Evolutionary conservation across 2,888 invertebrate species (phyloP).

Genomic region (Cheilosia vulpina): DNA sequence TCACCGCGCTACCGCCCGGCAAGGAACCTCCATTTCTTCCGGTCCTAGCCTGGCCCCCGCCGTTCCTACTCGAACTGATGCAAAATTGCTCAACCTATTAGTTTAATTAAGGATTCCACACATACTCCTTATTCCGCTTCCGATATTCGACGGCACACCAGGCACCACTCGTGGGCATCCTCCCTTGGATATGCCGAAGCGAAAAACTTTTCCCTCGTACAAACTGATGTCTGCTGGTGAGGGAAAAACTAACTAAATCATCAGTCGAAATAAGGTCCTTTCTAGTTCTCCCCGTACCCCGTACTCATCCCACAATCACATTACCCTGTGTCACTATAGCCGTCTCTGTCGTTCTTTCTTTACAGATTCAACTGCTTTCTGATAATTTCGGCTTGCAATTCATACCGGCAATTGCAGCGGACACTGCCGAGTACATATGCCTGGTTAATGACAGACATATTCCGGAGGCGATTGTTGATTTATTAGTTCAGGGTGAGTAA

Average conservation of each 20-base stretch:
- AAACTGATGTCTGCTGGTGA: not conserved
- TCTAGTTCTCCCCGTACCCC: constrained; percentile 6
- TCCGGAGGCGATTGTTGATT: constrained; percentile 87
- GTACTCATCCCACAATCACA: constrained; percentile 37
- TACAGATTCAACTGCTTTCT: constrained; percentile 85
- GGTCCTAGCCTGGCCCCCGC: constrained; percentile 21
- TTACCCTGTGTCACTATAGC: constrained; percentile 23
- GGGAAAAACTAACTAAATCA: constrained; percentile 64
- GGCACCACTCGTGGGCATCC: constrained; percentile 45
- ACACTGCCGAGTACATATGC: constrained; percentile 88
- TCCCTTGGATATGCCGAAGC: constrained; percentile 57
- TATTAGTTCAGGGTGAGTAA: constrained; percentile 88
- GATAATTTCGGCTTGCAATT: constrained; percentile 87
- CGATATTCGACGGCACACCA: constrained; percentile 40
- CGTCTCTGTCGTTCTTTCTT: constrained; percentile 65
- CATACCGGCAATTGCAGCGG: constrained; percentile 86
- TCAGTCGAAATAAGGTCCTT: constrained; percentile 65
- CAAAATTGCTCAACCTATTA: constrained; percentile 71
- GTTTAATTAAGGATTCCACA: constrained; percentile 75
- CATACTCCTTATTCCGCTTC: constrained; percentile 55
- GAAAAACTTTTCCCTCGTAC: constrained; percentile 50
- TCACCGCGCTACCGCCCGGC: constrained; percentile 21
- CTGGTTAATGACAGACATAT: constrained; percentile 88
- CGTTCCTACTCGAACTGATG: constrained; percentile 39
- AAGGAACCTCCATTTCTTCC: not conserved